A percentile compares a stretch with the other conserved stretches of the same genome.
phyloP scores from a whole-genome alignment of 2,797 vertebrate species.

The Carapus acus region DNA sequence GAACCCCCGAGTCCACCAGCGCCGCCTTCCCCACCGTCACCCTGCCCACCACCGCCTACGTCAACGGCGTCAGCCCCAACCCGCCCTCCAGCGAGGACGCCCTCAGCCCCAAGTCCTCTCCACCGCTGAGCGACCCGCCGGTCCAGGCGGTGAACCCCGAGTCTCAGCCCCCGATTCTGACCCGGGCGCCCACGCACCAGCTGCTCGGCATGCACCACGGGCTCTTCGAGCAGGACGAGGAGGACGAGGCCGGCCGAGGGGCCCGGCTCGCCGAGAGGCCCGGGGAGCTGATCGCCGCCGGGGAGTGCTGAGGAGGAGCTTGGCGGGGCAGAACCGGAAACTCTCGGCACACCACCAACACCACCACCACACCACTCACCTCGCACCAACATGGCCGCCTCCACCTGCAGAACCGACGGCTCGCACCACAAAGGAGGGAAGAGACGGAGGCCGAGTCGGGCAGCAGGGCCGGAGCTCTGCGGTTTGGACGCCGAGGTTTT shows the following conservation, averaged over 20 bases:
- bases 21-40: conserved; percentile 68
- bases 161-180: conserved; percentile 55
- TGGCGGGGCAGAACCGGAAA: no score
- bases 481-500: conserved; percentile 9
- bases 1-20: conserved; percentile 64
- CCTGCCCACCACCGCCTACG: conserved; percentile 65
- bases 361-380: conserved; percentile 33
- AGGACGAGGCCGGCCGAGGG: conserved; percentile 63
- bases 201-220: conserved; percentile 74
- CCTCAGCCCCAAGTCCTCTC: conserved; percentile 64
- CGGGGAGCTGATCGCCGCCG: conserved; percentile 75
- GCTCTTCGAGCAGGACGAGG: conserved; percentile 73
- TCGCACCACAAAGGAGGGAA: neutral
- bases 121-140: conserved; percentile 52
- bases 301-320: conserved; percentile 68
- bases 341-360: conserved; percentile 40
- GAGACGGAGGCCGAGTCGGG: conserved; percentile 1
- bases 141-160: conserved; percentile 53
- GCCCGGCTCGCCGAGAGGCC: conserved; percentile 69
- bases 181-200: conserved; percentile 67
- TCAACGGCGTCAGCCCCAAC: conserved; percentile 71
- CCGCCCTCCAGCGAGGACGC: conserved; percentile 69
- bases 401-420: conserved; percentile 29
- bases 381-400: conserved; percentile 41
- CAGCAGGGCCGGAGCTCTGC: no score